Conservation (phyloP, 2,113 vertebrate genomes). For the Malaclemys terrapin region DNA sequence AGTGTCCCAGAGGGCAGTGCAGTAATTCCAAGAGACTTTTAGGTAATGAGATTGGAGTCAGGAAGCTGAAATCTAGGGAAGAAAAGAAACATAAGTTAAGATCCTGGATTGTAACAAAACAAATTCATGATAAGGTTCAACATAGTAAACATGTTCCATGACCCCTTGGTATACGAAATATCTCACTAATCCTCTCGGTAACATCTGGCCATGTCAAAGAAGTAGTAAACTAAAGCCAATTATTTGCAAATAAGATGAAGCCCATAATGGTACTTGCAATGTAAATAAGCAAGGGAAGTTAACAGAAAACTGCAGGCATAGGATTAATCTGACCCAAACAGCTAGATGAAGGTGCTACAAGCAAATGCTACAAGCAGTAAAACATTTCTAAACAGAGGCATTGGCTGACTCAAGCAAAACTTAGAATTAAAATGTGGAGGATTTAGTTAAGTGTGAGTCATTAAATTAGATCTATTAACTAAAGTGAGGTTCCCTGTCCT, state of each 20-base stretch:
- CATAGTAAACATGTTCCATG: background rate
- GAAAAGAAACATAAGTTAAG: constrained; percentile 47
- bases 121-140: background rate
- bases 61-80: constrained; percentile 83
- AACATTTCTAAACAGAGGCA: background rate
- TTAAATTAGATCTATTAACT: background rate
- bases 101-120: background rate
- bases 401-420: background rate
- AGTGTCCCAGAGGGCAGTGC: constrained; percentile 93
- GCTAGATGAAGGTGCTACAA: background rate
- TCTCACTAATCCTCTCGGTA: background rate
- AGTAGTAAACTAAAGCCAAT: constrained; percentile 15
- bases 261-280: background rate
- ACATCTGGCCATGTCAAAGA: background rate
- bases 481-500: background rate
- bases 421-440: background rate
- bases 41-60: constrained; percentile 89
- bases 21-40: constrained; percentile 92
- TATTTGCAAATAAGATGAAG: background rate
- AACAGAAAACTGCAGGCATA: background rate
- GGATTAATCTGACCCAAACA: background rate
- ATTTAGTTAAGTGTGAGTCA: background rate
- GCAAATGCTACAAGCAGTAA: background rate
- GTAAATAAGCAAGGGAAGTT: background rate
- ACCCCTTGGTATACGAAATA: constrained; percentile 15